These are phyloP conservation scores for Motacilla tschutschensis DNA, from an alignment of 2,113 vertebrate genomes.

Conservation along the genomic window DNA sequence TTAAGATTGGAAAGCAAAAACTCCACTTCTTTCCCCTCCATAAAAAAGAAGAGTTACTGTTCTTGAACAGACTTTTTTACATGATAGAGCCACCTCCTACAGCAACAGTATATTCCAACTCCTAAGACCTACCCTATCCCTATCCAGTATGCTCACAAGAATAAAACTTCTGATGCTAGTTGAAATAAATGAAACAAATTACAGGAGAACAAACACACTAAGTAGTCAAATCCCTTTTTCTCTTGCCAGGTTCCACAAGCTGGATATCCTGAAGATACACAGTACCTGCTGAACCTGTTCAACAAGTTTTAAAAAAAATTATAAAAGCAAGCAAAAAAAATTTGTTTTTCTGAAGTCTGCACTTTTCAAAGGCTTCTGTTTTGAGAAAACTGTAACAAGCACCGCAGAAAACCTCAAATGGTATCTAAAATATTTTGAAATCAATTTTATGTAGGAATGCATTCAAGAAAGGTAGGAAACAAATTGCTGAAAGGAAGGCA, in stretches of 20 bases:
- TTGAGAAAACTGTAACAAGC: background rate
- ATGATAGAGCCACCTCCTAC: background rate
- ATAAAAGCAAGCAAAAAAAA: background rate
- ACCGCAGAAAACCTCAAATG: background rate
- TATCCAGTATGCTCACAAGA: background rate
- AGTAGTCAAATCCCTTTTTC: background rate
- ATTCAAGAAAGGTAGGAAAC: background rate
- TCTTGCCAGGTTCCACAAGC: background rate
- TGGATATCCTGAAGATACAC: background rate
- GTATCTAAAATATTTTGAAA: background rate
- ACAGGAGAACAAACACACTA: background rate
- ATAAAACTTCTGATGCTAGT: background rate
- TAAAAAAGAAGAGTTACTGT: background rate
- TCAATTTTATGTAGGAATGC: background rate
- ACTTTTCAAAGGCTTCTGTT: background rate
- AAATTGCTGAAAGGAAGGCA: background rate
- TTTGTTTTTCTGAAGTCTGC: background rate
- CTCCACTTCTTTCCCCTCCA: background rate
- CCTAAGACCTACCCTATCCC: background rate
- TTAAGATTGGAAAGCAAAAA: background rate
- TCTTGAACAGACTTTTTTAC: background rate
- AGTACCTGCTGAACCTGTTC: background rate
- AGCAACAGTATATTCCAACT: background rate
- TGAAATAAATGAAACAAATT: background rate
- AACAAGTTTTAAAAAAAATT: background rate